Evolutionary conservation across 1,140 invertebrate genomes (phyloP).

Genomic region (Heliconius melpomene): DNA sequence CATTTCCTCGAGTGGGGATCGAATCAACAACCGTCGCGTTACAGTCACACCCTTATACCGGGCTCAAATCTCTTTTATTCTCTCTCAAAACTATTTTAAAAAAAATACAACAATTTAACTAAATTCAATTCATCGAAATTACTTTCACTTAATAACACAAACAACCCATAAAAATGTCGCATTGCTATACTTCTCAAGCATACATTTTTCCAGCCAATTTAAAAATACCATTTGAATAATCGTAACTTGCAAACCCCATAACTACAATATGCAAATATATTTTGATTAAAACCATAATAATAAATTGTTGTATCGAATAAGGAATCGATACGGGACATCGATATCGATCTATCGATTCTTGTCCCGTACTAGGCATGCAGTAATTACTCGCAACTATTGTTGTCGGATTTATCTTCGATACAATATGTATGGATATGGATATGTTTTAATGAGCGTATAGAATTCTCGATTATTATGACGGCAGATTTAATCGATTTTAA

Average conservation of each 20-base stretch:
- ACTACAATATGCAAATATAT: slow-evolving; percentile 58
- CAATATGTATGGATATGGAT: slow-evolving; percentile 39
- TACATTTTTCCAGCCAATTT: slow-evolving; percentile 33
- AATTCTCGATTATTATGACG: slow-evolving; percentile 36
- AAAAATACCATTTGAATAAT: slow-evolving; percentile 32
- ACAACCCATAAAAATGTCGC: background rate
- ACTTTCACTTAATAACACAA: background rate
- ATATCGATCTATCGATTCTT: slow-evolving; percentile 69
- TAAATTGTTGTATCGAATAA: slow-evolving; percentile 71
- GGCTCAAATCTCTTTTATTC: too few species aligned
- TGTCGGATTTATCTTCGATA: slow-evolving; percentile 63
- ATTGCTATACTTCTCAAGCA: background rate
- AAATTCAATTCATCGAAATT: background rate
- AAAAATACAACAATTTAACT: background rate
- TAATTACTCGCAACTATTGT: slow-evolving; percentile 74
- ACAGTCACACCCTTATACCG: too few species aligned
- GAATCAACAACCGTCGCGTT: too few species aligned
- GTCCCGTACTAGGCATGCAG: slow-evolving; percentile 71
- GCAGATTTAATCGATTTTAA: slow-evolving; percentile 21
- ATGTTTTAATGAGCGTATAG: slow-evolving; percentile 43
- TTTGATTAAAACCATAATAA: slow-evolving; percentile 74
- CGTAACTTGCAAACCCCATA: slow-evolving; percentile 30
- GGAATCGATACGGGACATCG: slow-evolving; percentile 64
- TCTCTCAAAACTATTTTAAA: too few species aligned
- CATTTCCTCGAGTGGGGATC: too few species aligned